phyloP scores from a whole-genome alignment of 2,888 invertebrate genomes.

The Parnassius smintheus region DNA sequence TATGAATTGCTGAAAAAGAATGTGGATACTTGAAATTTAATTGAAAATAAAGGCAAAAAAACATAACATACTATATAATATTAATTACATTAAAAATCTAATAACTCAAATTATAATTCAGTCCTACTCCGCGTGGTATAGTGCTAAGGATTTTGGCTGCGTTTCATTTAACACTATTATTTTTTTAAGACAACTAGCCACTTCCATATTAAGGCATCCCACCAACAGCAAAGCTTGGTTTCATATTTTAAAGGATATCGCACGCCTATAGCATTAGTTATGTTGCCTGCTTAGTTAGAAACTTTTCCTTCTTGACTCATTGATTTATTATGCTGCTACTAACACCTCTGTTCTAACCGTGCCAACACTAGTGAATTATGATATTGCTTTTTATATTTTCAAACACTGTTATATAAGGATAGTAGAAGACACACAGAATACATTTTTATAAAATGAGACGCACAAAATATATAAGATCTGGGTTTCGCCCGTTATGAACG shows the following conservation, averaged over 20 bases:
- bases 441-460: too few relatives aligned
- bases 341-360: constrained; percentile 4
- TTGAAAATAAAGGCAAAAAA: too few relatives aligned
- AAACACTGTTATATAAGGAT: neutral
- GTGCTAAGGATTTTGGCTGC: too few relatives aligned
- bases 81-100: too few relatives aligned
- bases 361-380: neutral
- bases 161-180: neutral
- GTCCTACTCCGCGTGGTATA: too few relatives aligned
- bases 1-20: too few relatives aligned
- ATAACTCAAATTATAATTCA: too few relatives aligned
- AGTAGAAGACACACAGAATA: too few relatives aligned
- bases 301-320: constrained; percentile 17
- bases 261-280: constrained; percentile 14
- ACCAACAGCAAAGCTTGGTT: constrained; percentile 10
- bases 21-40: too few relatives aligned
- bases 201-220: constrained; percentile 10
- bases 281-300: constrained; percentile 20
- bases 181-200: neutral
- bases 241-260: constrained; percentile 19
- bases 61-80: too few relatives aligned
- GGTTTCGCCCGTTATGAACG: too few relatives aligned
- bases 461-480: too few relatives aligned
- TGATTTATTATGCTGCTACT: constrained; percentile 18
- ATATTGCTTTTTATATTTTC: constrained; percentile 2